These are phyloP conservation scores for Aplodontia rufa DNA, from an alignment of 2,113 vertebrate species.

Conservation along the genomic window DNA sequence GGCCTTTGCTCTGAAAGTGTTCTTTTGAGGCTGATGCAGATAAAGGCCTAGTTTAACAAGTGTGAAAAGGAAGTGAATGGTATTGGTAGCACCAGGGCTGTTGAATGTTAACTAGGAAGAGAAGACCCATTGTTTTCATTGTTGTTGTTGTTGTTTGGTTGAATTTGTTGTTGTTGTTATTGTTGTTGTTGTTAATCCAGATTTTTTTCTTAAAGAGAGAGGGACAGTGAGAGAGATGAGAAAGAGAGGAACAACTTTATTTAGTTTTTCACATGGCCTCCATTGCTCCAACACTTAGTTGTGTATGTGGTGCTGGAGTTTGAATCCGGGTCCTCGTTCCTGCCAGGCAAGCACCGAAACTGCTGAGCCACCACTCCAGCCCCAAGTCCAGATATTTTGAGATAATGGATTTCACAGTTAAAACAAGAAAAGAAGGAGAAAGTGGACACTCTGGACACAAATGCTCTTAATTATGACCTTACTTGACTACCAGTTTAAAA, in stretches of 20 bases:
- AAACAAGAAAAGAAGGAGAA: not conserved
- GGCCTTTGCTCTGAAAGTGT: accelerated
- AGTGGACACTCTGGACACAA: not conserved
- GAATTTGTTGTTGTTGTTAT: too few species aligned
- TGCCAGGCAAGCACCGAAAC: too few species aligned
- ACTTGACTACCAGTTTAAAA: not conserved
- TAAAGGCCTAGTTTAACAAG: not conserved
- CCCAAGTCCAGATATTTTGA: not conserved
- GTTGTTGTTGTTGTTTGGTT: too few species aligned
- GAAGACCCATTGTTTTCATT: not conserved
- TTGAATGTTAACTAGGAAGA: not conserved
- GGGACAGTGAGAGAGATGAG: too few species aligned
- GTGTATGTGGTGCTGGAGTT: too few species aligned
- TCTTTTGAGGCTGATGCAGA: not conserved
- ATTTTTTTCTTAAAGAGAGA: too few species aligned
- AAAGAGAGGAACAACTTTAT: too few species aligned
- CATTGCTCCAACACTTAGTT: too few species aligned
- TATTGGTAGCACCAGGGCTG: not conserved
- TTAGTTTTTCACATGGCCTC: too few species aligned
- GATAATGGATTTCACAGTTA: not conserved
- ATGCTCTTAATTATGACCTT: not conserved
- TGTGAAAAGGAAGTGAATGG: not conserved
- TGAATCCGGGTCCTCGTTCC: too few species aligned
- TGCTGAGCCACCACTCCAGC: too few species aligned
- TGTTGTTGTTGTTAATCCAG: too few species aligned